A percentile compares a stretch with the other conserved stretches of the same genome.
These are phyloP conservation scores for Musca domestica DNA, from an alignment of 1,140 invertebrate genomes.

Conservation along the genomic window DNA sequence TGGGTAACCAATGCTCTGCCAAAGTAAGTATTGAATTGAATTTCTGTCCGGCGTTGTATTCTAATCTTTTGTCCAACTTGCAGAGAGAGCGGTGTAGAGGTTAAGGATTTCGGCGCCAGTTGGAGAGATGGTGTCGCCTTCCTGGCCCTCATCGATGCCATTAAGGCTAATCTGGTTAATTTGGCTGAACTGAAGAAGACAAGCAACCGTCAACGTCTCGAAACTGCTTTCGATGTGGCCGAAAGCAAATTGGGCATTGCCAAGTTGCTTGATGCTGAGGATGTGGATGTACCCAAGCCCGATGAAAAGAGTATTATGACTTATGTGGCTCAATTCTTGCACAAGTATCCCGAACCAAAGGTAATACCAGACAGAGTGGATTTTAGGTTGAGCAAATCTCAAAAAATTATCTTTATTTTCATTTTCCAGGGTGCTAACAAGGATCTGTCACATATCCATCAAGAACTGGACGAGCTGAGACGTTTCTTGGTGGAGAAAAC, in stretches of 20 bases:
- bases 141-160: conserved; percentile 92
- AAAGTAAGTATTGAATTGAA: conserved; percentile 66
- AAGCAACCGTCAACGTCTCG: conserved; percentile 75
- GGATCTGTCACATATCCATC: conserved; percentile 62
- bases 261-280: conserved; percentile 90
- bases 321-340: conserved; percentile 97
- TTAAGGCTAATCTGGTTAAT: conserved; percentile 90
- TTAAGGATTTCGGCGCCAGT: conserved; percentile 92
- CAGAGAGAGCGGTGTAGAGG: conserved; percentile 82
- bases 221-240: conserved; percentile 92
- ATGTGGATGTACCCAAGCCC: conserved; percentile 94
- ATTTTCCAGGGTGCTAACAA: conserved; percentile 40
- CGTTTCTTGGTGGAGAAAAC: conserved; percentile 79
- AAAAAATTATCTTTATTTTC: background rate
- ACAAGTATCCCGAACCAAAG: conserved; percentile 88
- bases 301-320: conserved; percentile 99
- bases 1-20: conserved; percentile 94
- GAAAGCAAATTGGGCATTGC: conserved; percentile 90
- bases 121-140: conserved; percentile 98
- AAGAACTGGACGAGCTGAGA: conserved; percentile 76
- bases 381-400: background rate
- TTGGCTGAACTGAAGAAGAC: conserved; percentile 74
- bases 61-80: conserved; percentile 28
- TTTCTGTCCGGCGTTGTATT: background rate
- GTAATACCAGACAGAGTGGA: conserved; percentile 47